These are phyloP conservation scores for Fratercula arctica DNA, from an alignment of 2,797 vertebrate species.

Conservation along the genomic window DNA sequence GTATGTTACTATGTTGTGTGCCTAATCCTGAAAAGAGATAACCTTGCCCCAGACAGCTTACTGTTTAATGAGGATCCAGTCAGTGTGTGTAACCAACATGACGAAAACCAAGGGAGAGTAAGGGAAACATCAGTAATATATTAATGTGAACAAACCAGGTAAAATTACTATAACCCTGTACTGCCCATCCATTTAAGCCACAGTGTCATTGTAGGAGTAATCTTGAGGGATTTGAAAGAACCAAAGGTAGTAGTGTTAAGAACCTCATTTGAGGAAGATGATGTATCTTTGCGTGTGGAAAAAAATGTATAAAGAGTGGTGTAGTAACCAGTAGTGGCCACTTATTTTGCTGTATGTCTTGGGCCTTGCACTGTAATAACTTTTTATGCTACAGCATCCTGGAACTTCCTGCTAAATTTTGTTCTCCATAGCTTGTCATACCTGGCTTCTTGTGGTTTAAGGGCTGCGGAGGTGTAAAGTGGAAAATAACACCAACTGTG, in stretches of 20 bases:
- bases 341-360: neutral
- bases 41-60: neutral
- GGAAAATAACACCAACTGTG: neutral
- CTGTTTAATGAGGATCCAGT: neutral
- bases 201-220: neutral
- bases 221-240: neutral
- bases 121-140: neutral
- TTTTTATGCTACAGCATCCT: neutral
- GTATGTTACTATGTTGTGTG: neutral
- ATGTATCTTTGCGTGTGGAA: neutral
- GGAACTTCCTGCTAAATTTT: neutral
- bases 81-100: neutral
- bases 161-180: neutral
- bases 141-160: neutral
- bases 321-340: neutral
- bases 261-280: neutral
- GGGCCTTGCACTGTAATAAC: neutral
- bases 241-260: neutral
- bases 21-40: neutral
- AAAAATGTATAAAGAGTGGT: neutral
- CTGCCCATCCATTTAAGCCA: neutral
- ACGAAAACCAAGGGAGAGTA: neutral
- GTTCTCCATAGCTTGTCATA: neutral
- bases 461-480: neutral
- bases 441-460: neutral